Evolutionary conservation across 2,797 vertebrate species (phyloP).

Genomic region (Acridotheres tristis): DNA sequence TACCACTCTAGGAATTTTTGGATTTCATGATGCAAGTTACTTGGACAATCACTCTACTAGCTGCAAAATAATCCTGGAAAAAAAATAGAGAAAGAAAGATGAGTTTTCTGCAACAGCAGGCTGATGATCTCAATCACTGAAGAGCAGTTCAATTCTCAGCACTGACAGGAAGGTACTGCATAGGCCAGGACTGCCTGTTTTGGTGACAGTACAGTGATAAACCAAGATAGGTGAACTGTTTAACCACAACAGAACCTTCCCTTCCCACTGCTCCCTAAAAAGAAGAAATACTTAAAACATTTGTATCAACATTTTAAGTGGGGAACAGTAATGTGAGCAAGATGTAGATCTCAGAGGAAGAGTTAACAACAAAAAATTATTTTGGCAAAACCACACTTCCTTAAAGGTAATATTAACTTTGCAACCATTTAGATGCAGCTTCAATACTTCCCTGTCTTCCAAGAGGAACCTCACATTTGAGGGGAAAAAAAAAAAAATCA

Average conservation of each 20-base stretch:
- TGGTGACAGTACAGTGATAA: neutral
- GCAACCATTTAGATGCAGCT: neutral
- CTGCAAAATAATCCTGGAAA: neutral
- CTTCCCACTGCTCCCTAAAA: neutral
- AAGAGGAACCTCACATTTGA: neutral
- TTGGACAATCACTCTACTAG: neutral
- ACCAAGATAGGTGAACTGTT: neutral
- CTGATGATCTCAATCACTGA: neutral
- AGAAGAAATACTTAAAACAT: neutral
- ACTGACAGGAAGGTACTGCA: neutral
- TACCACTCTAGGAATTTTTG: neutral
- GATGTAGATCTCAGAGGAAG: neutral
- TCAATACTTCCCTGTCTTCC: neutral
- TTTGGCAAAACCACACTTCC: neutral
- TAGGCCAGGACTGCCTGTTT: neutral
- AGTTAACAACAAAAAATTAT: neutral
- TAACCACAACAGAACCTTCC: neutral
- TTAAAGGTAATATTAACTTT: neutral
- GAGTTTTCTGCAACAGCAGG: neutral
- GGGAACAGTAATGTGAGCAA: neutral
- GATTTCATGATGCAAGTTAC: neutral
- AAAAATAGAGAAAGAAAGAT: rapidly evolving
- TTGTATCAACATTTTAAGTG: neutral
- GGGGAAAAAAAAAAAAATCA: neutral
- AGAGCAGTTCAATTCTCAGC: neutral